A percentile compares a stretch with the other conserved stretches of the same genome.
These are phyloP conservation scores for Tachysurus vachellii DNA, from an alignment of 2,113 vertebrate genomes.

Conservation along the genomic window DNA sequence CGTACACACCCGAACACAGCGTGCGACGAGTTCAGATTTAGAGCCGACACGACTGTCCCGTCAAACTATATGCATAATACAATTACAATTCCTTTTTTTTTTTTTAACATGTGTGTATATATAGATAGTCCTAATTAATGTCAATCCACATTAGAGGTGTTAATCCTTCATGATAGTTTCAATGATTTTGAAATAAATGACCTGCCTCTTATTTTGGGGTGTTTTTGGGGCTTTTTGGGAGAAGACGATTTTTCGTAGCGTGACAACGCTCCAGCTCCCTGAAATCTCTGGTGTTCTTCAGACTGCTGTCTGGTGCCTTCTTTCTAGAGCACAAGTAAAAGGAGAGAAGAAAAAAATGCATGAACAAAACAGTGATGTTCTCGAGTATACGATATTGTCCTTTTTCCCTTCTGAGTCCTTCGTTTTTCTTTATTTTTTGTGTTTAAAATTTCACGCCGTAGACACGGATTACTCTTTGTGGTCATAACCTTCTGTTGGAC, in stretches of 20 bases:
- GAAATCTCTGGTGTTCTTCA: slow-evolving; percentile 81
- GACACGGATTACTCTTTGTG: slow-evolving; percentile 95
- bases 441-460: slow-evolving; percentile 94
- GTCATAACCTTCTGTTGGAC: slow-evolving; percentile 98
- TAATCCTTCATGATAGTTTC: slow-evolving; percentile 37
- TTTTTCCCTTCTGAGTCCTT: slow-evolving; percentile 63
- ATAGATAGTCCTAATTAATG: slow-evolving; percentile 85
- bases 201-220: slow-evolving; percentile 79
- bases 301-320: slow-evolving; percentile 86
- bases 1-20: slow-evolving; percentile 88
- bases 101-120: slow-evolving; percentile 59
- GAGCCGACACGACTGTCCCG: slow-evolving; percentile 75
- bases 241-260: slow-evolving; percentile 73
- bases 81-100: slow-evolving; percentile 75
- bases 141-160: slow-evolving; percentile 75
- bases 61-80: slow-evolving; percentile 86
- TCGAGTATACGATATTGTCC: slow-evolving; percentile 80
- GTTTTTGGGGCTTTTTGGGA: slow-evolving; percentile 66
- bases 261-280: slow-evolving; percentile 59
- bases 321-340: slow-evolving; percentile 76
- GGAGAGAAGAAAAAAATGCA: slow-evolving; percentile 76
- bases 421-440: slow-evolving; percentile 67
- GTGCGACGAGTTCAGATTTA: slow-evolving; percentile 83
- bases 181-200: slow-evolving; percentile 71
- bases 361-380: slow-evolving; percentile 88